Base-by-base conservation (phyloP, 2,113 vertebrate genomes). In the Brachirus orientalis region DNA sequence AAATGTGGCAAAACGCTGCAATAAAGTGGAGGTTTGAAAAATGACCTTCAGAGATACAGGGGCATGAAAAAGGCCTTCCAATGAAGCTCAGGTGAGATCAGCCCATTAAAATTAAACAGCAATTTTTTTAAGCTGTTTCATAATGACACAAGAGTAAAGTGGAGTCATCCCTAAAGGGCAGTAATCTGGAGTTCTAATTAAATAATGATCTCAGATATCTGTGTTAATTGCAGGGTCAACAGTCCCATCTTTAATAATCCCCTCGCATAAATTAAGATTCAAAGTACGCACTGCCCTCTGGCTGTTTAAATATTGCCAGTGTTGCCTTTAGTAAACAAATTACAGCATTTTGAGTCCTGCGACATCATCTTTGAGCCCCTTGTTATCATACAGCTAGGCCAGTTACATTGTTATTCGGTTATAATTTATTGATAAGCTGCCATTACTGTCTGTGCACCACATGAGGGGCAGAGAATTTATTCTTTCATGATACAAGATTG, bases 181-280 rank as follows among this genome's bases (percentile, higher is more conserved):
- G 11, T 52, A 47, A 63, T 67, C 66, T 69, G 28, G 69, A 65
- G 36, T 43, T 71, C n/a, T 55, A 65, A 75, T 69, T 72, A 61
- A 73, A 73, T 41, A 22, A 69, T 70, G 52, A 72, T 69, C 35
- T 53, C 14, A 61, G 63, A 66, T 78, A 55, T 70, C 54, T 53
- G 22, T 66, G 44, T 68, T 74, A 72, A 81, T 67, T 69, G 60
- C 64, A 54, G 53, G 45, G 47, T 59, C 19, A 72, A 62, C 69
- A 71, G 51, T 65, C 50, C 54, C 46, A 51, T n/a, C 44, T 72
- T 72, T 16, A 46, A 66, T 62, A 48, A 69, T 52, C 51, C 40
- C 36, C 56, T 46, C 36, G 19, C 54, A 40, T 62, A 41, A 73
- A 58, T 79, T 52, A 60, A 57, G 48, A 61, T 47, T 63, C 55